phyloP scores from a whole-genome alignment of 2,888 invertebrate genomes.

The Gari tellinella region DNA sequence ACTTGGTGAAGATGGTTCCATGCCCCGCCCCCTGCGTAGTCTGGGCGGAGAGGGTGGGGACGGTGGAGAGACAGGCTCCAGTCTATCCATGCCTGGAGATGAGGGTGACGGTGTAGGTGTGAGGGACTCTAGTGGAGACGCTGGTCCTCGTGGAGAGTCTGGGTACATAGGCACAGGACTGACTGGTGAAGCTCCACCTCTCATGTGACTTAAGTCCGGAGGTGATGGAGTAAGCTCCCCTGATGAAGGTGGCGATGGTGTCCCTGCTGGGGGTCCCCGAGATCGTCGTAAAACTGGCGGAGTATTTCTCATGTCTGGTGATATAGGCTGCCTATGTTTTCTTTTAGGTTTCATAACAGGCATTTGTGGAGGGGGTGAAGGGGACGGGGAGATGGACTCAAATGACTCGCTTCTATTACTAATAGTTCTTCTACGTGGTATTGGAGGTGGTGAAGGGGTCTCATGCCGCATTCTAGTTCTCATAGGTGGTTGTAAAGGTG shows the following conservation, averaged over 20 bases:
- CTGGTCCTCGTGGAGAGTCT: constrained; percentile 36
- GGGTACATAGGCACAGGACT: constrained; percentile 44
- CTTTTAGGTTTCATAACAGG: constrained; percentile 5
- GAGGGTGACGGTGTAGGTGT: constrained; percentile 17
- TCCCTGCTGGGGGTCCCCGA: constrained; percentile 33
- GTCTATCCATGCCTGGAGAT: constrained; percentile 1
- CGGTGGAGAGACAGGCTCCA: constrained; percentile 23
- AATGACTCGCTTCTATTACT: constrained; percentile 37
- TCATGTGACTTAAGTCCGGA: constrained; percentile 36
- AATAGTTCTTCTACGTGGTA: constrained; percentile 35
- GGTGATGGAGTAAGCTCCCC: constrained; percentile 56
- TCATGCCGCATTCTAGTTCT: constrained; percentile 35
- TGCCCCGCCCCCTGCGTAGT: not conserved
- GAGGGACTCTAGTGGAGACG: constrained; percentile 36
- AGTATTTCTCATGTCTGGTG: constrained; percentile 49
- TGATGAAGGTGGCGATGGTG: constrained; percentile 53
- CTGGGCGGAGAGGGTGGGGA: constrained; percentile 11
- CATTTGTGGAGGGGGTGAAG: constrained; percentile 36
- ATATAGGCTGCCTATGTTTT: not conserved
- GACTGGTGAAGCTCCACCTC: constrained; percentile 4
- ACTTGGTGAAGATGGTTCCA: constrained; percentile 8
- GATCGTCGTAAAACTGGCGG: constrained; percentile 43
- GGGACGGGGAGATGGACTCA: constrained; percentile 55
- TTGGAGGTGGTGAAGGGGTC: constrained; percentile 48
- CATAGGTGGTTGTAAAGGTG: constrained; percentile 29